A percentile compares a stretch with the other conserved stretches of the same genome.
Conservation (phyloP, 2,888 invertebrate genomes). For the Chalcosyrphus nemorum region DNA sequence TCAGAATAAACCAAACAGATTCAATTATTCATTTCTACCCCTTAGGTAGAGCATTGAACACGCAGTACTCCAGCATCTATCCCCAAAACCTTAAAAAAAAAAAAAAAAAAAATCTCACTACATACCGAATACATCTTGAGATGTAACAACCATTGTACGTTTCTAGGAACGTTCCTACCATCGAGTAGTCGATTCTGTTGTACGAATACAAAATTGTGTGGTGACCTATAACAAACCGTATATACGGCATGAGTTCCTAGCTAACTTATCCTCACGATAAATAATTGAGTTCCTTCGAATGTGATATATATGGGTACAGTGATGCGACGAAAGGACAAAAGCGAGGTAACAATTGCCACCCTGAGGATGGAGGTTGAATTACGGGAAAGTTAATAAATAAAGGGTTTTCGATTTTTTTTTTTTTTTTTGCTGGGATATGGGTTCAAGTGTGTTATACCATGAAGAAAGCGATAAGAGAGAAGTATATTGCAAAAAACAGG, state of each 20-base stretch:
- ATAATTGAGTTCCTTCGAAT: constrained; percentile 47
- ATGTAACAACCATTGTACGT: background rate
- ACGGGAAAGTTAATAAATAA: constrained; percentile 29
- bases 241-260: background rate
- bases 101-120: background rate
- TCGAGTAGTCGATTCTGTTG: background rate
- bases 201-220: constrained; percentile 8
- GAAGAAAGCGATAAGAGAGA: background rate
- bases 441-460: background rate
- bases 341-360: constrained; percentile 6
- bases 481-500: background rate
- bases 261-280: constrained; percentile 4
- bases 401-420: background rate
- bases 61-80: background rate
- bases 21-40: constrained; percentile 38
- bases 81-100: background rate
- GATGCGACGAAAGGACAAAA: background rate
- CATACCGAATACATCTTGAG: constrained; percentile 2
- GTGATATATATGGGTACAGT: constrained; percentile 7
- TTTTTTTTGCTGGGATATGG: background rate
- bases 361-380: background rate
- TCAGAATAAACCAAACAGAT: constrained; percentile 28
- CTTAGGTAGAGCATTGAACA: background rate
- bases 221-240: background rate
- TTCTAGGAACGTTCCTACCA: background rate